phyloP scores from a whole-genome alignment of 2,113 vertebrate species.

The Gulo gulo region DNA sequence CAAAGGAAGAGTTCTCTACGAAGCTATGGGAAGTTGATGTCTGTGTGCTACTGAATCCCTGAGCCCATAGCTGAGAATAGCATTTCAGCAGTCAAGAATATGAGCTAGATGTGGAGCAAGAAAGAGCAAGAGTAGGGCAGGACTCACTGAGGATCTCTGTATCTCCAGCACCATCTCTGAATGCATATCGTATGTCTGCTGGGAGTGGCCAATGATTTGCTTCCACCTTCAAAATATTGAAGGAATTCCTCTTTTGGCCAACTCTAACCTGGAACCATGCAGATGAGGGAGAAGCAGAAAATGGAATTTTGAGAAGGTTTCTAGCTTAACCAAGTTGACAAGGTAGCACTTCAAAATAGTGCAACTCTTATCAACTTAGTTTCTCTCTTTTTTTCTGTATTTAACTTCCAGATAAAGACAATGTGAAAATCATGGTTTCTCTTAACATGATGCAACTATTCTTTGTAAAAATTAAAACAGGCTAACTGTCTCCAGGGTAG shows the following conservation, averaged over 20 bases:
- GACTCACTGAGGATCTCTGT: background rate
- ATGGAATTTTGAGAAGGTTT: background rate
- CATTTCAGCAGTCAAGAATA: background rate
- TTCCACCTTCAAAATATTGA: background rate
- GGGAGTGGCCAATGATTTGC: background rate
- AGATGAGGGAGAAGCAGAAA: background rate
- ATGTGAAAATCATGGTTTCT: background rate
- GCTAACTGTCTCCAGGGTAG: background rate
- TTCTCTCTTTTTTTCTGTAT: background rate
- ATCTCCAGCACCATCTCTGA: background rate
- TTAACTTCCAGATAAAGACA: conserved; percentile 12
- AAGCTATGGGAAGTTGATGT: background rate
- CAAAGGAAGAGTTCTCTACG: background rate
- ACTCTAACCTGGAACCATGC: background rate
- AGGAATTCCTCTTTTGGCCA: background rate
- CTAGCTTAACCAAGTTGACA: background rate
- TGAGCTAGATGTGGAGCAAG: background rate
- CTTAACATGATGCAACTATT: background rate
- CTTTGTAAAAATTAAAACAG: background rate
- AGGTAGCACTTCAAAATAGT: background rate
- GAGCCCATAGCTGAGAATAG: background rate
- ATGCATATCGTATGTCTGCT: accelerated
- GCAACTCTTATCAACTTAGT: background rate
- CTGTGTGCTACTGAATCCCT: background rate
- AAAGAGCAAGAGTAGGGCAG: background rate